A percentile compares a stretch with the other conserved stretches of the same genome.
Evolutionary conservation across 2,888 invertebrate species (phyloP).

Genomic region (Phrixothrix hirtus): DNA sequence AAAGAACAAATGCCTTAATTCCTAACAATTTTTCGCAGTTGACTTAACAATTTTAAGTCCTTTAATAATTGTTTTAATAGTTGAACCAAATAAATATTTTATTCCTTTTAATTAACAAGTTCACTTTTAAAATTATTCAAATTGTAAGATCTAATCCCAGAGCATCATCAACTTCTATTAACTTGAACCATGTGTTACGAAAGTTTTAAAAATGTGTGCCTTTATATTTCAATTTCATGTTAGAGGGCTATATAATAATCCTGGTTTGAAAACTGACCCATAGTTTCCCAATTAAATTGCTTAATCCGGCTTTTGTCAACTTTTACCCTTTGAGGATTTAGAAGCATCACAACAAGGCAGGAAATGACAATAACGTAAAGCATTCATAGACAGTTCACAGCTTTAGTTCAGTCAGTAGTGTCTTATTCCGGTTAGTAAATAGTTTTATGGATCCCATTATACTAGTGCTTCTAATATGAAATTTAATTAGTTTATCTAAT

Average conservation of each 20-base stretch:
- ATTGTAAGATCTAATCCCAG: no score
- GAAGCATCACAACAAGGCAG: slow-evolving; percentile 18
- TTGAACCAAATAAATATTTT: no score
- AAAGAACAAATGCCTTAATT: no score
- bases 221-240: neutral
- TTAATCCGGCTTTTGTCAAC: slow-evolving; percentile 25
- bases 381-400: slow-evolving; percentile 11
- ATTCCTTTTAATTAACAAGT: no score
- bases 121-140: no score
- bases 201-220: no score
- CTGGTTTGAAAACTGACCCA: slow-evolving; percentile 18
- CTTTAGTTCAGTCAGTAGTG: neutral
- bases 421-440: neutral
- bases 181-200: no score
- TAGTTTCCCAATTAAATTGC: slow-evolving; percentile 23
- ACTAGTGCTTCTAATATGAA: neutral
- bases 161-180: no score
- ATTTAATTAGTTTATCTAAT: no score
- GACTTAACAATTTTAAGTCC: no score
- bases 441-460: neutral
- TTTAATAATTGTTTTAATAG: no score
- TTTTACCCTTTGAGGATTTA: slow-evolving; percentile 22
- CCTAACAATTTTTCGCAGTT: no score
- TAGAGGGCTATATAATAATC: slow-evolving; percentile 8
- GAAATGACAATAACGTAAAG: slow-evolving; percentile 18